Conservation (phyloP, 2,888 invertebrate species). For the Conchocele bisecta region DNA sequence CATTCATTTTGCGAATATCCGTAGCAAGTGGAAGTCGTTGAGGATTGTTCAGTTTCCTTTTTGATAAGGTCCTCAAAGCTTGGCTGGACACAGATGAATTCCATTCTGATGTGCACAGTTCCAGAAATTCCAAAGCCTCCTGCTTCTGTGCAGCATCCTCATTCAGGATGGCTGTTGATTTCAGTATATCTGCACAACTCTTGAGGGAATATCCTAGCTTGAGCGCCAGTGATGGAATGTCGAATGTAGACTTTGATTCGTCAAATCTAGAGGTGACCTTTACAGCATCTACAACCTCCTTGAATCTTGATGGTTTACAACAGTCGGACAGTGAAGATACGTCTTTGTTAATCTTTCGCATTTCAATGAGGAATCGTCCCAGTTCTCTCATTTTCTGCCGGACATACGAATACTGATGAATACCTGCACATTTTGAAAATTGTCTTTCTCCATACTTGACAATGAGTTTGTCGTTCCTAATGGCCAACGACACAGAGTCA, state of each 20-base stretch:
- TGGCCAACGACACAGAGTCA: background rate
- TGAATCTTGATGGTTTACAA: background rate
- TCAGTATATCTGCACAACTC: background rate
- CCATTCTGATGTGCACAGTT: background rate
- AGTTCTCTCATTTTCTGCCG: background rate
- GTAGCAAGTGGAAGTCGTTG: slow-evolving; percentile 16
- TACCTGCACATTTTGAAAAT: background rate
- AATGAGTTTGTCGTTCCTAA: background rate
- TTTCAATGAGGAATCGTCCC: background rate
- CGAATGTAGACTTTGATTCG: background rate
- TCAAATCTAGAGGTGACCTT: background rate
- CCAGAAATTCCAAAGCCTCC: background rate
- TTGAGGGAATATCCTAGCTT: background rate
- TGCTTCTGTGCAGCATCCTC: background rate
- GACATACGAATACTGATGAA: background rate
- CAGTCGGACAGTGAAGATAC: background rate
- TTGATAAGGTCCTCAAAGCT: slow-evolving; percentile 8
- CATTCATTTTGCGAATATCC: slow-evolving; percentile 15
- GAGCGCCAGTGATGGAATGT: background rate
- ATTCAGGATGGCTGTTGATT: background rate
- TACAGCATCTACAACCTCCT: background rate
- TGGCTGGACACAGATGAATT: background rate
- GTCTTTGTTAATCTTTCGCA: background rate
- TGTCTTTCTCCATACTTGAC: background rate
- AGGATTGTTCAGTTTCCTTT: slow-evolving; percentile 7